Base-by-base conservation (phyloP, 2,797 vertebrate genomes). In the Apogon talboti region DNA sequence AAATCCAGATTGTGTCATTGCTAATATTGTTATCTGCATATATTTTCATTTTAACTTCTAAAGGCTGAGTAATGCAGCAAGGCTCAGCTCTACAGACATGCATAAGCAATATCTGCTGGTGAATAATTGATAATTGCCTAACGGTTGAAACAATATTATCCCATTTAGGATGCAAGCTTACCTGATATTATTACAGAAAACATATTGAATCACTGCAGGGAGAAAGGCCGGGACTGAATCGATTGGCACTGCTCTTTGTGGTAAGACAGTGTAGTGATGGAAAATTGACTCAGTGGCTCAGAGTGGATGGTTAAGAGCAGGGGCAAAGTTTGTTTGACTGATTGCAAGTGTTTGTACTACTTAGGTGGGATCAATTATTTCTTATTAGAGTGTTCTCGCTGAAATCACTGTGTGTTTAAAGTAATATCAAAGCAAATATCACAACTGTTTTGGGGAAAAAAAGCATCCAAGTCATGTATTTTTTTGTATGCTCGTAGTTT, bases 61-160 rank as follows among this genome's bases (percentile, higher is more conserved):
- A 66, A 65, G 64, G 74, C 78, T 81, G 78, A 86, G 70, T 76
- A 75, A 85, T 71, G 68, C 74, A 74, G 74, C 41, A 1, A 12
- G 66, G 66, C 49, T 66, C 42, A 43, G 69, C 37, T 66, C 58
- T 16, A 62, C 74, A 70, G 57, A 76, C 53, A 67, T 19, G 51
- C 71, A 82, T 79, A 83, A 86, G 81, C 83, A 85, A 83, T 83
- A 87, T 81, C 76, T 79, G 64, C 70, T 71, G 11, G 44, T 87
- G 81, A 89, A 90, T 88, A 85, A 87, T 87, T 87, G 74, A 89
- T 65, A 65, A 59, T 58, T 51, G 68, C 69, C 69, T 47, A 47
- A 85, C 43, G 30, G 61, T 66, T 12, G 11, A 83, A 84, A 79
- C 50, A 50, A 74, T 79, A 86, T 79, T 44, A 78, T 54, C 43